Conservation (phyloP, 1,140 invertebrate species). For the Macrostomum lignano region DNA sequence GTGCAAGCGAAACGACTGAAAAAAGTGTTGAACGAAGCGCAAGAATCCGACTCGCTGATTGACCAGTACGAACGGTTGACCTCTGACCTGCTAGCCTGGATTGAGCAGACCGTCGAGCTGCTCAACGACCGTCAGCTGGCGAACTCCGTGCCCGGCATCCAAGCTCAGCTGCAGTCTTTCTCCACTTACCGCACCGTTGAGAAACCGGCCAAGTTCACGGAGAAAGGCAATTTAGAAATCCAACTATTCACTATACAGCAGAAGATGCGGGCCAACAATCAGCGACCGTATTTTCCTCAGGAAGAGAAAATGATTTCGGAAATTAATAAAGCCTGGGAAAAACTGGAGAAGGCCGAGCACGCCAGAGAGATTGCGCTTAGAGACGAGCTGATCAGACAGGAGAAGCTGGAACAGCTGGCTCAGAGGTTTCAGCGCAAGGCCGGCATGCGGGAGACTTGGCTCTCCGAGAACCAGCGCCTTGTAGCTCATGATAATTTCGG, state of each 20-base stretch:
- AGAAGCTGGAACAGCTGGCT: slow-evolving; percentile 68
- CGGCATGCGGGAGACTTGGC: slow-evolving; percentile 57
- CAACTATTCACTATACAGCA: slow-evolving; percentile 83
- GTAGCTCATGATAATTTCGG: slow-evolving; percentile 93
- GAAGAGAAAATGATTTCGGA: slow-evolving; percentile 98
- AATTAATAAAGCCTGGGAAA: slow-evolving; percentile 94
- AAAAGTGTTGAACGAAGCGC: slow-evolving; percentile 66
- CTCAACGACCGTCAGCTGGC: slow-evolving; percentile 75
- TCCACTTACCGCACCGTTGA: slow-evolving; percentile 88
- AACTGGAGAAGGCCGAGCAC: slow-evolving; percentile 86
- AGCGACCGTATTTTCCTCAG: slow-evolving; percentile 72
- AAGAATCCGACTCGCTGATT: slow-evolving; percentile 85
- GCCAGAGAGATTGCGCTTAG: slow-evolving; percentile 58
- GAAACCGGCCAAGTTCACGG: slow-evolving; percentile 66
- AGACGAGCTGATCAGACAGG: slow-evolving; percentile 33
- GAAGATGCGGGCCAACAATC: slow-evolving; percentile 92
- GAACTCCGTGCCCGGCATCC: slow-evolving; percentile 74
- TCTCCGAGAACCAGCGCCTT: slow-evolving; percentile 87
- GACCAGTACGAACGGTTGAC: slow-evolving; percentile 80
- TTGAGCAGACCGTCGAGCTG: slow-evolving; percentile 65
- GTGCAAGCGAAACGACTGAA: slow-evolving; percentile 91
- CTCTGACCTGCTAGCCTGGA: slow-evolving; percentile 78
- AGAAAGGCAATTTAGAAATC: slow-evolving; percentile 92
- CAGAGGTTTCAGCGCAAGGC: slow-evolving; percentile 84
- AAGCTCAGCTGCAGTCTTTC: slow-evolving; percentile 75